Conservation (phyloP, 2,888 invertebrate species). For the Eumacrocentrus americanus region DNA sequence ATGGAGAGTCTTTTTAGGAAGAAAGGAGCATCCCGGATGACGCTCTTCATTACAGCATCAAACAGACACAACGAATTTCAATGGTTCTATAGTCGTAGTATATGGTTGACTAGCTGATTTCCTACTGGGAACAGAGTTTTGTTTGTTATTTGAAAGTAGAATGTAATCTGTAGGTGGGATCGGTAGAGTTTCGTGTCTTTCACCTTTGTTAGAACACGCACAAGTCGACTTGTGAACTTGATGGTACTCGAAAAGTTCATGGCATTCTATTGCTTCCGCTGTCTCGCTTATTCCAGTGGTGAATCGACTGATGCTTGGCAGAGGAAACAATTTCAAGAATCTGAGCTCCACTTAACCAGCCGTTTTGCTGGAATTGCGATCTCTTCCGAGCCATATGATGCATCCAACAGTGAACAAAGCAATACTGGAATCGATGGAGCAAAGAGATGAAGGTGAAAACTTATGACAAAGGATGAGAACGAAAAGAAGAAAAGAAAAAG, state of each 20-base stretch:
- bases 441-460: conserved; percentile 21
- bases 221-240: conserved; percentile 4
- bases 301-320: conserved; percentile 2
- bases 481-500: background rate
- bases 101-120: no score
- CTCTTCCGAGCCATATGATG: conserved; percentile 20
- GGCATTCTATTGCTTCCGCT: background rate
- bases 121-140: no score
- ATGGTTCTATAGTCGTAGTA: no score
- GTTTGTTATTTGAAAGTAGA: no score
- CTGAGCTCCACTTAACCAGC: conserved; percentile 13
- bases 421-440: conserved; percentile 17
- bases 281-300: background rate
- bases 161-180: no score
- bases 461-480: conserved; percentile 2
- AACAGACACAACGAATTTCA: no score
- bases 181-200: no score
- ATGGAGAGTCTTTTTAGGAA: conserved; percentile 12
- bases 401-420: conserved; percentile 14
- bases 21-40: no score
- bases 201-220: background rate
- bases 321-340: conserved; percentile 13
- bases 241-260: background rate
- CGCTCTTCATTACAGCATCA: no score
- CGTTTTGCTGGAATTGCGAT: conserved; percentile 10